phyloP scores from a whole-genome alignment of 35 echinoderm and acorn worm species.

The Apostichopus californicus region DNA sequence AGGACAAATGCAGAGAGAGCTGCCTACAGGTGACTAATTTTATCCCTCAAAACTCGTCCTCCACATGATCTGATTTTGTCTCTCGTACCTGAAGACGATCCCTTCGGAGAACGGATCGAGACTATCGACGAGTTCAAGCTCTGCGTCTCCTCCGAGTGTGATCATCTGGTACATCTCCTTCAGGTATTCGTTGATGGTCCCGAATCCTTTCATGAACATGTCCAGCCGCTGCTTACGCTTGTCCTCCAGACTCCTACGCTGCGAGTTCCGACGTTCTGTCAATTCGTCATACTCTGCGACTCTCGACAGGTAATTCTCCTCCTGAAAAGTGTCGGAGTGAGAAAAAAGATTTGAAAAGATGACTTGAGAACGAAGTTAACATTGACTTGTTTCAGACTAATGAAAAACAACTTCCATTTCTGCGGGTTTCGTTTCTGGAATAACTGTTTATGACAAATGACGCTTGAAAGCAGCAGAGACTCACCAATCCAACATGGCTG shows the following conservation, averaged over 20 bases:
- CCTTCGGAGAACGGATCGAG: conserved; percentile 99
- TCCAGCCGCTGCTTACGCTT: conserved; percentile 93
- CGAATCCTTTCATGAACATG: conserved; percentile 99
- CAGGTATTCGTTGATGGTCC: conserved; percentile 91
- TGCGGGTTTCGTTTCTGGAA: too few species aligned
- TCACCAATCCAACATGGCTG: too few species aligned
- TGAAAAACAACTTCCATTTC: too few species aligned
- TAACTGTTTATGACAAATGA: too few species aligned
- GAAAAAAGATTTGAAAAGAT: too few species aligned
- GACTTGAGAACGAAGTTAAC: too few species aligned
- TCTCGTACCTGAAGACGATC: conserved; percentile 57
- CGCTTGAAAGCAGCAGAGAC: too few species aligned
- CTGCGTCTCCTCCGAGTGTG: conserved; percentile 93
- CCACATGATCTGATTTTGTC: too few species aligned
- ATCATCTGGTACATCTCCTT: conserved; percentile 99
- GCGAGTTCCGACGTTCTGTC: conserved; percentile 78
- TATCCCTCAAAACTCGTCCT: too few species aligned
- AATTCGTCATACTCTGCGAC: conserved; percentile 93
- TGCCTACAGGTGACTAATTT: too few species aligned
- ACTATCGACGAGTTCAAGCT: conserved; percentile 92
- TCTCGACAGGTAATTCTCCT: conserved; percentile 87
- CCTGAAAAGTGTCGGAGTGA: conserved; percentile 30
- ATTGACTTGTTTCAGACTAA: too few species aligned
- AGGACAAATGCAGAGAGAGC: too few species aligned
- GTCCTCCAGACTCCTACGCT: conserved; percentile 82